Base-by-base conservation (phyloP, 2,113 vertebrate genomes). In the Nothocercus julius region DNA sequence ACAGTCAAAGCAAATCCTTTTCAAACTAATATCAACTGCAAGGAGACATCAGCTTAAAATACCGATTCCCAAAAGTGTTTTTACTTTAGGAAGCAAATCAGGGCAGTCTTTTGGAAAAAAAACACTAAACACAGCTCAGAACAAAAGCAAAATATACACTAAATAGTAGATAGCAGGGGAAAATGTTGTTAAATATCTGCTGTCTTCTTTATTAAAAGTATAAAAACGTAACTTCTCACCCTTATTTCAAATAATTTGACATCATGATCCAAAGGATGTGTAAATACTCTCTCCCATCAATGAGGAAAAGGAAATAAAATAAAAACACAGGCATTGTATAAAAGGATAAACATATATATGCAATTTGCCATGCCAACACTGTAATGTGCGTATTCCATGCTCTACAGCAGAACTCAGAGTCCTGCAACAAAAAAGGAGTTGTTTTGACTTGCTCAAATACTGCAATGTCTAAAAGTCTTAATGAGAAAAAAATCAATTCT, bases 221-320 rank as follows among this genome's bases (percentile, higher is more conserved):
- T 34, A 79, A 87, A 90, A 44, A 38, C 72, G n/a, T 90, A 82
- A 90, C 32, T 82, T 93, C 59, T 17, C 19, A 42, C 32, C 66
- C 42, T 56, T 66, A 8, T 64, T 68, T 42, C 21, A 61, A 70
- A 34, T 51, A 81, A 92, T 83, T 75, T 90, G 38, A n/a, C 34
- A 81, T 32, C 47, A 22, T 12, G 18, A 72, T 54, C 34, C 32
- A 70, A 70, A 89, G 21, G 42, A 72, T 14, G 20, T 78, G 28
- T 51, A 86, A 92, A 61, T 83, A 80, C 27, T 82, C 42, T 49
- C 11, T 51, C n/a, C 16, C 27, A 25, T 36, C 62, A 5, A 14
- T 36, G 54, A 75, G n/a, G n/a, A 74, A 96, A 82, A 87, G 34
- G 38, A 80, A 82, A 47, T 15, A 63, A 85, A 75, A 13, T 36